Evolutionary conservation across 2,113 vertebrate genomes (phyloP).

Genomic region (Amphiprion ocellaris): DNA sequence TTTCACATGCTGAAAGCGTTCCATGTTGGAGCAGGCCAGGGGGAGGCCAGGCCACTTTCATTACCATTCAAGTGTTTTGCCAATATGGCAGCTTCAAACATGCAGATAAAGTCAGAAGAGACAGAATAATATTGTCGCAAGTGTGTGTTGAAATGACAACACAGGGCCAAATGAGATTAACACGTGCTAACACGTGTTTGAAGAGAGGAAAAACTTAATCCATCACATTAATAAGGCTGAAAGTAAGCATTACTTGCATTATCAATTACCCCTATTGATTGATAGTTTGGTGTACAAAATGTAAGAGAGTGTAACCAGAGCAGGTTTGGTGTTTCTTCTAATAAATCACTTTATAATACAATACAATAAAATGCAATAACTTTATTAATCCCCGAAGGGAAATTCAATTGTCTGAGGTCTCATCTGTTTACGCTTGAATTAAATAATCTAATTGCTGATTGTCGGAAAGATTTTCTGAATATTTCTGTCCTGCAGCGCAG

Average conservation of each 20-base stretch:
- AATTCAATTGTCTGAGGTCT: too few species aligned
- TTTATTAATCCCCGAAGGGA: too few species aligned
- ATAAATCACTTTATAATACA: too few species aligned
- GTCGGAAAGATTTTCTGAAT: too few species aligned
- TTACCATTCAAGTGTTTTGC: conserved; percentile 51
- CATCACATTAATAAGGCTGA: neutral
- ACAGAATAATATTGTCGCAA: conserved; percentile 58
- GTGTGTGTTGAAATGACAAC: conserved; percentile 49
- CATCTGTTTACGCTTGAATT: too few species aligned
- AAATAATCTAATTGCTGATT: too few species aligned
- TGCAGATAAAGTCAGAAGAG: conserved; percentile 43
- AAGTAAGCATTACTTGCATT: neutral
- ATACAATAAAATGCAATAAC: too few species aligned
- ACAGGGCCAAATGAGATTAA: conserved; percentile 24
- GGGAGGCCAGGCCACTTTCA: conserved; percentile 55
- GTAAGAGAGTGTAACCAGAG: neutral
- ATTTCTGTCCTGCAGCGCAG: too few species aligned
- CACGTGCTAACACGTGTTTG: neutral
- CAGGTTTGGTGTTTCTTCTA: too few species aligned
- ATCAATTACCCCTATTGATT: neutral
- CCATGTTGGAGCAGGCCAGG: conserved; percentile 43
- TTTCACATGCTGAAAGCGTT: conserved; percentile 69
- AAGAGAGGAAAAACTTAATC: neutral
- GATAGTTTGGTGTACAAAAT: neutral
- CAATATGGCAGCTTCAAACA: conserved; percentile 62